phyloP scores from a whole-genome alignment of 2,888 invertebrate genomes.

The Aleiodes leptofemur region DNA sequence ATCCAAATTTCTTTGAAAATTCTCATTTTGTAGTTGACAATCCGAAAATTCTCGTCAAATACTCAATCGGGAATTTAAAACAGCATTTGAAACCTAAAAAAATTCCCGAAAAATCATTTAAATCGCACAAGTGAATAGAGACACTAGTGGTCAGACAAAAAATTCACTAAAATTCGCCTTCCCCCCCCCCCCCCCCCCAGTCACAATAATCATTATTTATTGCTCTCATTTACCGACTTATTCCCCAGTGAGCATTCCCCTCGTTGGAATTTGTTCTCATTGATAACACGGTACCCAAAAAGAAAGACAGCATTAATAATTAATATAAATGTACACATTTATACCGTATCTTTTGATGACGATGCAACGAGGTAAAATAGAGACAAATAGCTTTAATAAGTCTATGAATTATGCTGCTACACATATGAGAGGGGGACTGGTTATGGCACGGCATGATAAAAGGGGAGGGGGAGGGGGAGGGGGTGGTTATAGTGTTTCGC shows the following conservation, averaged over 20 bases:
- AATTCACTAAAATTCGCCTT: no score
- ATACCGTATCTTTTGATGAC: constrained; percentile 18
- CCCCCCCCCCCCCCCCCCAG: no score
- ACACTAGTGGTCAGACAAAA: background rate
- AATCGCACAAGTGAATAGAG: no score
- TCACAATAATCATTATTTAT: background rate
- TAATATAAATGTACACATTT: constrained; percentile 24
- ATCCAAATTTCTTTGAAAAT: no score
- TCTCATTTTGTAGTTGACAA: no score
- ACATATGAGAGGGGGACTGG: constrained; percentile 41
- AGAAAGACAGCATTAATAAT: background rate
- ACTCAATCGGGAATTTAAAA: no score
- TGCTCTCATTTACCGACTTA: background rate
- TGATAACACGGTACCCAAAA: background rate
- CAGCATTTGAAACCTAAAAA: no score
- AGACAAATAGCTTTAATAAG: constrained; percentile 36
- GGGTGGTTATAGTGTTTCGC: constrained; percentile 48
- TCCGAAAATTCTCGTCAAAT: no score
- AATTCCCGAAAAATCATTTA: no score
- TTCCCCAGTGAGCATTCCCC: background rate
- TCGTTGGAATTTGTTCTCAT: background rate
- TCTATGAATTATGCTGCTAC: constrained; percentile 44
- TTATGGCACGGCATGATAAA: constrained; percentile 42
- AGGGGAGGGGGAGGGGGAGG: background rate
- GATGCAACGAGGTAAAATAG: constrained; percentile 6